Conservation (phyloP, 2,888 invertebrate species). For the Lordiphosa andalusiaca region DNA sequence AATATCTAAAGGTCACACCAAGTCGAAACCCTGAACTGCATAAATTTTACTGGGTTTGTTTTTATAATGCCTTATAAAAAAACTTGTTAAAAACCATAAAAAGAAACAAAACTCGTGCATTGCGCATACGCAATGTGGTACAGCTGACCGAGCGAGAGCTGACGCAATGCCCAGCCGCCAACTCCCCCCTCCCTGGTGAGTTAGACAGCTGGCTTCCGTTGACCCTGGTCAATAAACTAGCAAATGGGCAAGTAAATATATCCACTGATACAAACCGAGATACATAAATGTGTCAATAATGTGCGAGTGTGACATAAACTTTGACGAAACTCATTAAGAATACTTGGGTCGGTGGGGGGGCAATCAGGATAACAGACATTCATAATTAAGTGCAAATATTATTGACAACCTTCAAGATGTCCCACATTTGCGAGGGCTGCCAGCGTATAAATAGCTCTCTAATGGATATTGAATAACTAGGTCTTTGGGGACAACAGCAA, state of each 20-base stretch:
- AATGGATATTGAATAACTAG: neutral
- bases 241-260: conserved; percentile 43
- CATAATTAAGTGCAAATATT: conserved; percentile 10
- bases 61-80: too few species aligned
- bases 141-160: neutral
- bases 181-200: conserved; percentile 1
- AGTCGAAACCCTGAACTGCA: too few species aligned
- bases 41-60: too few species aligned
- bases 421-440: neutral
- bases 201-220: conserved; percentile 57
- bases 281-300: conserved; percentile 7
- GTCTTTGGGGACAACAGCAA: neutral
- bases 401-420: neutral
- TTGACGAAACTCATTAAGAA: conserved; percentile 5
- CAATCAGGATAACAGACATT: neutral
- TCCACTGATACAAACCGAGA: conserved; percentile 1
- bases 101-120: neutral
- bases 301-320: conserved; percentile 3
- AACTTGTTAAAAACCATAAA: too few species aligned
- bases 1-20: too few species aligned
- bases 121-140: conserved; percentile 8
- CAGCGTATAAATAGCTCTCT: neutral
- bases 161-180: conserved; percentile 4
- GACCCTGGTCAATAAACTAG: conserved; percentile 64
- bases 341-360: neutral